Evolutionary conservation across 2,113 vertebrate species (phyloP).

Genomic region (Kryptolebias marmoratus): DNA sequence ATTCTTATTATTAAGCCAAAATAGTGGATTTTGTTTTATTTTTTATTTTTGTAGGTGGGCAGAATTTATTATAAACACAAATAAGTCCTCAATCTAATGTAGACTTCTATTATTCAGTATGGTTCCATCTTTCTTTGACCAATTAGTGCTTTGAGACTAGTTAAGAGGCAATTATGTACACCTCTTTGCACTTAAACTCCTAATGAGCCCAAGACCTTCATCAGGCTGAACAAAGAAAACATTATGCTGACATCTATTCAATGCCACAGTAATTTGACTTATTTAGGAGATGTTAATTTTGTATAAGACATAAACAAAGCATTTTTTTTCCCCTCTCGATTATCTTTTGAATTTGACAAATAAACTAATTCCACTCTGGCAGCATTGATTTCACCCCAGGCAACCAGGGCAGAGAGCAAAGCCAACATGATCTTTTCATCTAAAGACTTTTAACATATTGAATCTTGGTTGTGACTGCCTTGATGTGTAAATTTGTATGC

Average conservation of each 20-base stretch:
- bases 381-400: neutral
- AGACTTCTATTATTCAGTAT: neutral
- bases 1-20: neutral
- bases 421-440: no score
- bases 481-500: no score
- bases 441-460: no score
- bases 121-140: neutral
- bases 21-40: neutral
- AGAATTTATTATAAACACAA: neutral
- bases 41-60: no score
- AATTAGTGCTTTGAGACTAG: neutral
- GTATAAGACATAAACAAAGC: neutral
- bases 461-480: neutral
- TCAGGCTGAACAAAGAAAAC: conserved; percentile 1
- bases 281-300: neutral
- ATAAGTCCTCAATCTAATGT: neutral
- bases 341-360: conserved; percentile 7
- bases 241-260: neutral
- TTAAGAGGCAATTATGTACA: conserved; percentile 13
- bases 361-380: neutral
- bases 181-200: conserved; percentile 4
- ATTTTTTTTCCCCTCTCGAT: neutral
- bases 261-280: neutral
- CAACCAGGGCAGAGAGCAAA: neutral
- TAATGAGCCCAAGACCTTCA: conserved; percentile 6